These are phyloP conservation scores for Habroteleia sp. DNA, from an alignment of 2,888 invertebrate genomes.

Conservation along the genomic window DNA sequence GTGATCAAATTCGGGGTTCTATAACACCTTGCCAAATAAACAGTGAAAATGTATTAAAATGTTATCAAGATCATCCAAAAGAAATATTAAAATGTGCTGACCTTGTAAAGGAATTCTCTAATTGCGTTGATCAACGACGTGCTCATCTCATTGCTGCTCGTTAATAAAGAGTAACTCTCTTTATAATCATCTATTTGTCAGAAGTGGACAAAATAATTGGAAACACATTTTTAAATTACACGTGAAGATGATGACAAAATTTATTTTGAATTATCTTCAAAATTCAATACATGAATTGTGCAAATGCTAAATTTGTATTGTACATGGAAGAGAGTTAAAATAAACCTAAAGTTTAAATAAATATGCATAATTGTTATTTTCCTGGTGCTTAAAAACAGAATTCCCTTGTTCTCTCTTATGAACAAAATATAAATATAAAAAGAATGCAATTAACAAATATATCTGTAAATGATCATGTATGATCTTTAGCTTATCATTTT, in stretches of 20 bases:
- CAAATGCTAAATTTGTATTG: conserved; percentile 14
- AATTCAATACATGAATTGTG: conserved; percentile 6
- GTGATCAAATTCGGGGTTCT: conserved; percentile 38
- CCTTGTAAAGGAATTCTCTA: conserved; percentile 84
- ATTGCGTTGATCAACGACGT: conserved; percentile 84
- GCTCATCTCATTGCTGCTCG: conserved; percentile 79
- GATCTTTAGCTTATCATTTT: too few relatives aligned
- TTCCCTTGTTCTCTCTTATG: too few relatives aligned
- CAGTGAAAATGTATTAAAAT: conserved; percentile 83
- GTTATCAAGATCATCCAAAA: conserved; percentile 84
- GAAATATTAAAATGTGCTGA: conserved; percentile 84
- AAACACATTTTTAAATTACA: too few relatives aligned
- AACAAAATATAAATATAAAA: too few relatives aligned
- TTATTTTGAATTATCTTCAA: background rate
- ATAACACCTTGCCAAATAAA: conserved; percentile 83
- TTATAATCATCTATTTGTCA: too few relatives aligned
- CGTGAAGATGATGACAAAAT: too few relatives aligned
- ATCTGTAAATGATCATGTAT: too few relatives aligned
- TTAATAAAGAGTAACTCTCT: too few relatives aligned
- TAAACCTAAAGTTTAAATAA: conserved; percentile 45
- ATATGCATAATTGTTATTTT: too few relatives aligned
- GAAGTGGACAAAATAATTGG: too few relatives aligned
- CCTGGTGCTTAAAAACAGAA: too few relatives aligned
- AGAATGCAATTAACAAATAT: too few relatives aligned
- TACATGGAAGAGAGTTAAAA: conserved; percentile 28